These are phyloP conservation scores for Parascotia fuliginaria DNA, from an alignment of 2,888 invertebrate species.

Conservation along the genomic window DNA sequence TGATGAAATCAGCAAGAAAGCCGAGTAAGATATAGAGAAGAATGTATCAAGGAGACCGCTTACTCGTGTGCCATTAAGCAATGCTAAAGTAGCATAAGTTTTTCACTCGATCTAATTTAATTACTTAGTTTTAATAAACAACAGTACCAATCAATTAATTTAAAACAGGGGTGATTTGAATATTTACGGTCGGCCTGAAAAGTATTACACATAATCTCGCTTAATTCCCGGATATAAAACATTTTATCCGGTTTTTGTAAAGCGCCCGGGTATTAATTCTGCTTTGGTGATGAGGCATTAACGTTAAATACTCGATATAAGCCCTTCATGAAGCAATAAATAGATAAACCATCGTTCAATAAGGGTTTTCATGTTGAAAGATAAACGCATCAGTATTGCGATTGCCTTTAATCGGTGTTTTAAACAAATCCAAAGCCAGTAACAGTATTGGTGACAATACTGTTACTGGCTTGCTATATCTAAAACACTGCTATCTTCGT, in stretches of 20 bases:
- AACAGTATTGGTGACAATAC: too few relatives aligned
- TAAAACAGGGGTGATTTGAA: slow-evolving; percentile 8
- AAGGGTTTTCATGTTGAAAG: not conserved
- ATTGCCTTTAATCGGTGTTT: too few relatives aligned
- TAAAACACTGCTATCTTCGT: too few relatives aligned
- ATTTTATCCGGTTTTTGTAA: slow-evolving; percentile 31
- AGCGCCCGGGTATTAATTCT: not conserved
- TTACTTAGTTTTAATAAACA: slow-evolving; percentile 4
- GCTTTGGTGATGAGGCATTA: not conserved
- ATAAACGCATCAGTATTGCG: too few relatives aligned
- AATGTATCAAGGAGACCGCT: too few relatives aligned
- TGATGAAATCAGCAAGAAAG: too few relatives aligned
- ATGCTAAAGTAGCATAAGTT: not conserved
- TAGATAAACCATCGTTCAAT: not conserved
- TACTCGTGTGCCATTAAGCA: not conserved
- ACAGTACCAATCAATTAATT: slow-evolving; percentile 12
- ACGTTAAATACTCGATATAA: not conserved
- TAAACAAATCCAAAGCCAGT: too few relatives aligned
- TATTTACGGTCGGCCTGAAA: slow-evolving; percentile 26
- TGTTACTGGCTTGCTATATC: too few relatives aligned
- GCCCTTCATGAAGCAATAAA: not conserved
- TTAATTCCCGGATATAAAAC: slow-evolving; percentile 26
- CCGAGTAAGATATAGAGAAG: too few relatives aligned
- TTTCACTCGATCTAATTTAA: not conserved
- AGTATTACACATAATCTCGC: slow-evolving; percentile 26